Conservation (phyloP, 2,888 invertebrate species). For the Heliconius hortense region DNA sequence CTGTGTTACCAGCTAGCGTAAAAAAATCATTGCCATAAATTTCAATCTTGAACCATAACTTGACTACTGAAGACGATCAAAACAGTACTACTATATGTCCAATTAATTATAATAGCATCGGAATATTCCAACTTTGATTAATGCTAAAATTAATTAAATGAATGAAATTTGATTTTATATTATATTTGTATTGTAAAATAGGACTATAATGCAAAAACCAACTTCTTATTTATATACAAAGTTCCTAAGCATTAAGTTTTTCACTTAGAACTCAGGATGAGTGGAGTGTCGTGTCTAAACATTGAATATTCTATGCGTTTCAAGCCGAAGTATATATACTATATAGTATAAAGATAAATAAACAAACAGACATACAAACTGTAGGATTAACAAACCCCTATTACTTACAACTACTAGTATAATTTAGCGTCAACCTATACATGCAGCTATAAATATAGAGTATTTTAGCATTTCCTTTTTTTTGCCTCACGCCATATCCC, state of each 20-base stretch:
- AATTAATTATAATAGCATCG: not conserved
- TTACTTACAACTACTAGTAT: not conserved
- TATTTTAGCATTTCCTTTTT: too few relatives aligned
- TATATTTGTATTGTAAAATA: not conserved
- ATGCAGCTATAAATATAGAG: too few relatives aligned
- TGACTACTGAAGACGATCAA: too few relatives aligned
- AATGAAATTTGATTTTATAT: not conserved
- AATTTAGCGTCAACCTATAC: not conserved
- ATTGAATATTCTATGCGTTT: too few relatives aligned
- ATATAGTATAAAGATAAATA: not conserved
- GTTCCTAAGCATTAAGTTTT: not conserved
- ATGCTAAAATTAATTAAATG: not conserved
- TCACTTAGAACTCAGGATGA: not conserved
- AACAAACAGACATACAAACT: not conserved
- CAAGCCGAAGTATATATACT: not conserved
- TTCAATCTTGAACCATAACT: too few relatives aligned
- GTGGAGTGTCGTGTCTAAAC: too few relatives aligned
- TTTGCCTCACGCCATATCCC: too few relatives aligned
- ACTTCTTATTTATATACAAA: not conserved
- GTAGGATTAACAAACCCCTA: not conserved
- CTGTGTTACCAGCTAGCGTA: too few relatives aligned
- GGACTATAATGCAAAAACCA: not conserved
- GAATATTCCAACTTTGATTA: not conserved
- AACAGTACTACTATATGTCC: not conserved
- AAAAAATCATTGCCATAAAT: too few relatives aligned